Evolutionary conservation across 2,113 vertebrate species (phyloP), one percentile per base, ranked within the genome.

Genomic region (Cheirogaleus medius): DNA sequence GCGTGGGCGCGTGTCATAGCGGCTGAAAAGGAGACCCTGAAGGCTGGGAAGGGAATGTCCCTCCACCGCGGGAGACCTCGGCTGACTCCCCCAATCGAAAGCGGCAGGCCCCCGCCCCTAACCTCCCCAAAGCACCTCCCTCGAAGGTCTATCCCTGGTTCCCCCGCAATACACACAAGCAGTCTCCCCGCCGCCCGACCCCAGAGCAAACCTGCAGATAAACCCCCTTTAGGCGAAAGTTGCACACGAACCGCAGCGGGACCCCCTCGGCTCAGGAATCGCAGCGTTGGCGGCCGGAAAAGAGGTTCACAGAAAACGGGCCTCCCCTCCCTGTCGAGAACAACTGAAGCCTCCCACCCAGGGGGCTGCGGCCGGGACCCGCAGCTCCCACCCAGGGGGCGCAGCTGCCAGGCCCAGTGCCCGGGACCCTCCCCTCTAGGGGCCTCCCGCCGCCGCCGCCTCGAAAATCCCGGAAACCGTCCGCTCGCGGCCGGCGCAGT

Each of bases 161-260:
- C 4, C 47, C 49, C 34, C 4, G 2, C 12, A 1, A 8, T 13
- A 54, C 6, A 5, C 3, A 0, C 21, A 21, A 25, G 1, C 18
- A 1, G 20, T 39, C 25, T 58, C 32, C 25, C 9, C 0, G 5
- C 4, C 0, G 23, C 39, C 2, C 4, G 18, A 60, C 32, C 49
- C 80, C 44, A n/a, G 49, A 63, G 81, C 66, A 60, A 86, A 71
- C 11, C 37, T 13, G 5, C 34, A 66, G 42, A 77, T 69, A 95
- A 97, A 96, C 97, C 97, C 97, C 56, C 27, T 93, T 97, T 60
- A 63, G 96, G 52, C 97, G 97, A 97, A 98, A 95, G 68, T 29
- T 29, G 23, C 9, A 39, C 76, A 49, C 37, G 8, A 68, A 81
- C 44, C 8, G 49, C 15, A 0, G 18, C 18, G 0, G 73, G 49